Evolutionary conservation across 2,888 invertebrate species (phyloP).

Genomic region (Silvanus unidentatus): DNA sequence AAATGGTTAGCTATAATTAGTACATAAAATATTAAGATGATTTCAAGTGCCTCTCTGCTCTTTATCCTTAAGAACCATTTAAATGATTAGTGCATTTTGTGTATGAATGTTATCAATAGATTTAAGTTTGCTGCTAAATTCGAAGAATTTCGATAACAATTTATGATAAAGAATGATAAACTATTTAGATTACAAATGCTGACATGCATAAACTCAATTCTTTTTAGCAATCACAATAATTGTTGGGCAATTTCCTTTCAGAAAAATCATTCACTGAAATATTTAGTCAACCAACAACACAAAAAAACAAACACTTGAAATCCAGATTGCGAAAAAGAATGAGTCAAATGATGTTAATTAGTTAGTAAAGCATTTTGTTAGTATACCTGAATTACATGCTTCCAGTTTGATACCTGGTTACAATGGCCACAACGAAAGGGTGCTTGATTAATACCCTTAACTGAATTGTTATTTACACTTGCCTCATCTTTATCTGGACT

Average conservation of each 20-base stretch:
- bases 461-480: slow-evolving; percentile 45
- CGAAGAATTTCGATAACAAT: too few species aligned
- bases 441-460: slow-evolving; percentile 46
- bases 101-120: too few species aligned
- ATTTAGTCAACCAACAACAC: neutral
- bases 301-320: too few species aligned
- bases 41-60: too few species aligned
- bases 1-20: neutral
- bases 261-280: neutral
- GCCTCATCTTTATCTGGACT: slow-evolving; percentile 49
- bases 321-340: too few species aligned
- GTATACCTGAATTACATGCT: slow-evolving; percentile 78
- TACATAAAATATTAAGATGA: neutral
- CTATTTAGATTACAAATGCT: too few species aligned
- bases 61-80: too few species aligned
- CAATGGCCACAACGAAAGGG: slow-evolving; percentile 71
- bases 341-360: slow-evolving; percentile 17
- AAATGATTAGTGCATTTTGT: too few species aligned
- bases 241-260: neutral
- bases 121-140: too few species aligned
- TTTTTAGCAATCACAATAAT: neutral
- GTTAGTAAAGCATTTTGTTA: slow-evolving; percentile 44
- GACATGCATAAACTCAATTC: too few species aligned
- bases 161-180: too few species aligned
- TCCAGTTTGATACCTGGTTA: slow-evolving; percentile 78